A percentile compares a stretch with the other conserved stretches of the same genome.
These are phyloP conservation scores for Bellardia pandia DNA, from an alignment of 2,888 invertebrate species.

Conservation along the genomic window DNA sequence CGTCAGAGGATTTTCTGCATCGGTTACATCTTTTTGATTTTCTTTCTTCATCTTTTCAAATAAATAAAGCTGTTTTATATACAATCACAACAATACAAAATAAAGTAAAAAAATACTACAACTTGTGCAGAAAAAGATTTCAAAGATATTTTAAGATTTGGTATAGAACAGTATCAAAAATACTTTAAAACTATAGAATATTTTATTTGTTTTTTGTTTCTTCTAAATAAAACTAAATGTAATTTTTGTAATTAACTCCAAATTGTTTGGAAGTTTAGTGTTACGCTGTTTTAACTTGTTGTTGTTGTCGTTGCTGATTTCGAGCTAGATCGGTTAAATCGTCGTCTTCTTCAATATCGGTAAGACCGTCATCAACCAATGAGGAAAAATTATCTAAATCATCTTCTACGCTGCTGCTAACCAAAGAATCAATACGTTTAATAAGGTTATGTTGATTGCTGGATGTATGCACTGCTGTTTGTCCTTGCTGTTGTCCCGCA, in stretches of 20 bases:
- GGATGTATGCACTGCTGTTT: constrained; percentile 42
- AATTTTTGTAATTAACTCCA: background rate
- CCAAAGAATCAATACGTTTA: constrained; percentile 79
- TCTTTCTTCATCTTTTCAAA: constrained; percentile 42
- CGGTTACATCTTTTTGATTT: constrained; percentile 16
- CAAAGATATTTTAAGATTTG: constrained; percentile 80
- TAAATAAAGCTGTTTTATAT: constrained; percentile 76
- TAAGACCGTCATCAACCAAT: constrained; percentile 73
- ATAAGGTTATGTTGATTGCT: constrained; percentile 76
- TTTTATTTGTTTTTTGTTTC: constrained; percentile 17
- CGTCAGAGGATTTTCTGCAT: constrained; percentile 45
- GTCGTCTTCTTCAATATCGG: constrained; percentile 70
- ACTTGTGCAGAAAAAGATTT: constrained; percentile 39
- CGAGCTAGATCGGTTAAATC: constrained; percentile 66
- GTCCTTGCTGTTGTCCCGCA: constrained; percentile 4
- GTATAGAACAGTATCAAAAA: constrained; percentile 80
- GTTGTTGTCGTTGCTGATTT: constrained; percentile 27
- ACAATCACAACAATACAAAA: constrained; percentile 66
- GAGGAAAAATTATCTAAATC: constrained; percentile 75
- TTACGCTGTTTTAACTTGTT: constrained; percentile 62
- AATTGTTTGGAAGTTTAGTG: constrained; percentile 13
- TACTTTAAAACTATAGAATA: constrained; percentile 58
- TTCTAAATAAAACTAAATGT: constrained; percentile 33
- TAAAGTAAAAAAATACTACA: constrained; percentile 16
- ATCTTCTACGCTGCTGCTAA: constrained; percentile 77